Conservation (phyloP, 2,113 vertebrate genomes). For the Rhipidura dahli region DNA sequence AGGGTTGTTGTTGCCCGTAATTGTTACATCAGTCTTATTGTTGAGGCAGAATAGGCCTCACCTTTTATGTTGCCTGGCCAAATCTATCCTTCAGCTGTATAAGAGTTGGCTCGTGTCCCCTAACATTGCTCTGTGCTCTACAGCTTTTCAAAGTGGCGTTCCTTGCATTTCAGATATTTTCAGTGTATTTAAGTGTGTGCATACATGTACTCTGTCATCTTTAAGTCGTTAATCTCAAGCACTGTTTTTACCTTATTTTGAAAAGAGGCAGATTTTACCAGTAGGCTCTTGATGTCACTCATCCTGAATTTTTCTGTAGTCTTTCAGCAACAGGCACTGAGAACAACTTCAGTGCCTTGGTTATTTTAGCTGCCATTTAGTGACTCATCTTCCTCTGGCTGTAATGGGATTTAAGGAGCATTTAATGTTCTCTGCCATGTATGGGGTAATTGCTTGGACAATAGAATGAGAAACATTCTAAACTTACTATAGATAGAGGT, state of each 20-base stretch:
- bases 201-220: not conserved
- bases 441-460: not conserved
- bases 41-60: not conserved
- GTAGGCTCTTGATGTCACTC: not conserved
- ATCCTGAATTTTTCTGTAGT: not conserved
- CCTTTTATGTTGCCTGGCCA: not conserved
- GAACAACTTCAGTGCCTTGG: not conserved
- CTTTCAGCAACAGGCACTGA: not conserved
- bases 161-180: not conserved
- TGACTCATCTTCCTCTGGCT: not conserved
- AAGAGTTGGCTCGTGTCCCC: not conserved
- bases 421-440: not conserved
- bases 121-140: not conserved
- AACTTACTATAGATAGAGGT: not conserved
- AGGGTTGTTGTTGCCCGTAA: not conserved
- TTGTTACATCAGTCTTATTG: not conserved
- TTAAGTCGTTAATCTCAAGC: not conserved
- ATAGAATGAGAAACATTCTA: not conserved
- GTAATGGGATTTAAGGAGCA: conserved; percentile 7
- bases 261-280: not conserved
- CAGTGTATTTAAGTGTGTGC: not conserved
- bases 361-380: conserved; percentile 1
- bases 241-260: not conserved
- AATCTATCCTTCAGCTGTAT: not conserved
- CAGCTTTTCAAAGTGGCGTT: not conserved